Evolutionary conservation across 1,140 invertebrate genomes (phyloP).

Genomic region (Sitophilus oryzae): DNA sequence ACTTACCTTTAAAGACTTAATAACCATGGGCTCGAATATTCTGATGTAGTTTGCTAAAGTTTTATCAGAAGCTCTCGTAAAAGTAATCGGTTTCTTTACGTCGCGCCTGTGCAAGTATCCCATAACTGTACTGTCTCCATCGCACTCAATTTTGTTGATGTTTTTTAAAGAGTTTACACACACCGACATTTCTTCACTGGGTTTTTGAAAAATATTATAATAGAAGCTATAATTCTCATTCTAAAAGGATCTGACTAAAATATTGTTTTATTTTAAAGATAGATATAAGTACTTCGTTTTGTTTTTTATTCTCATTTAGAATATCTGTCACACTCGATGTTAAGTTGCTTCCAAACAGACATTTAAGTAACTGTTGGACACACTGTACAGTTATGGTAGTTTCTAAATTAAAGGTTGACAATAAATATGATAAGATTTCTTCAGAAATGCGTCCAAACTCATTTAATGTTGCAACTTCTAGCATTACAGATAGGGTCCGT

Average conservation of each 20-base stretch:
- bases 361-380: slow-evolving; percentile 77
- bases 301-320: slow-evolving; percentile 10
- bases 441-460: slow-evolving; percentile 72
- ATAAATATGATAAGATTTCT: slow-evolving; percentile 73
- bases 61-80: slow-evolving; percentile 52
- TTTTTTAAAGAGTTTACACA: slow-evolving; percentile 35
- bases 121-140: slow-evolving; percentile 38
- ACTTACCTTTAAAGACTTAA: slow-evolving; percentile 69
- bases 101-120: slow-evolving; percentile 46
- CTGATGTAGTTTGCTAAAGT: slow-evolving; percentile 74
- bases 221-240: slow-evolving; percentile 35
- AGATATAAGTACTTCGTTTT: slow-evolving; percentile 16
- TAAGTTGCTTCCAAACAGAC: slow-evolving; percentile 75
- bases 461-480: slow-evolving; percentile 67
- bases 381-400: slow-evolving; percentile 67
- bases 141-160: slow-evolving; percentile 34
- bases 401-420: slow-evolving; percentile 63
- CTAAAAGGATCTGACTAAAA: slow-evolving; percentile 10
- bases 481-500: slow-evolving; percentile 63
- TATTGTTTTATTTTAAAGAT: not conserved
- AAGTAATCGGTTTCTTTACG: slow-evolving; percentile 42
- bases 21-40: slow-evolving; percentile 85
- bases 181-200: slow-evolving; percentile 33
- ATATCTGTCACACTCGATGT: slow-evolving; percentile 48
- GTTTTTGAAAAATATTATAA: slow-evolving; percentile 37